A percentile compares a stretch with the other conserved stretches of the same genome.
These are phyloP conservation scores for Phoeniculus purpureus DNA, from an alignment of 2,797 vertebrate genomes.

Conservation along the genomic window DNA sequence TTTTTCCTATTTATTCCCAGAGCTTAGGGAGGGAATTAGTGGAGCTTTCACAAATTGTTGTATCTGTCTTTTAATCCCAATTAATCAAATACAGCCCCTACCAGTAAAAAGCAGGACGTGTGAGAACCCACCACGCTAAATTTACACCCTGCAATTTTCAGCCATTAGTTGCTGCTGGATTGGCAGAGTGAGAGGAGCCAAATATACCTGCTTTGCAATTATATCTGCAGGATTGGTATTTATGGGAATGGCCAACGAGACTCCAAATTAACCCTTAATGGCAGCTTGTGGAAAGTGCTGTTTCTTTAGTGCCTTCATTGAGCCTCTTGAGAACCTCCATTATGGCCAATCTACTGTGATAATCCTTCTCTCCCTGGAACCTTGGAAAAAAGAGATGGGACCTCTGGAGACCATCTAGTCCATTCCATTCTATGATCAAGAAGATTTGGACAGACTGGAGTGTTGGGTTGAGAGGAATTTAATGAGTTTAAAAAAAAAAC, in stretches of 20 bases:
- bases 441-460: too few species aligned
- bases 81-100: slow-evolving; percentile 61
- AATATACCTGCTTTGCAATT: slow-evolving; percentile 71
- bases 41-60: neutral
- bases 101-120: slow-evolving; percentile 15
- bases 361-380: neutral
- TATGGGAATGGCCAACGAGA: slow-evolving; percentile 41
- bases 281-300: neutral
- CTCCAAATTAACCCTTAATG: slow-evolving; percentile 48
- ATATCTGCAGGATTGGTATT: slow-evolving; percentile 34
- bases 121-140: slow-evolving; percentile 61
- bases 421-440: too few species aligned
- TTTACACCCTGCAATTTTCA: slow-evolving; percentile 75
- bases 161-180: slow-evolving; percentile 33
- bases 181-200: slow-evolving; percentile 26
- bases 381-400: neutral
- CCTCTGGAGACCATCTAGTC: too few species aligned
- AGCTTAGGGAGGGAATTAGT: neutral
- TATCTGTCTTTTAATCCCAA: neutral
- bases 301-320: neutral
- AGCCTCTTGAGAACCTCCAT: neutral
- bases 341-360: neutral
- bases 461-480: too few species aligned
- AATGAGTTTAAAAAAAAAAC: too few species aligned
- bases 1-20: neutral